Percentiles rank a stretch among this genome's conserved stretches.
Conservation (phyloP, 2,888 invertebrate species). For the Julus scandinavius region DNA sequence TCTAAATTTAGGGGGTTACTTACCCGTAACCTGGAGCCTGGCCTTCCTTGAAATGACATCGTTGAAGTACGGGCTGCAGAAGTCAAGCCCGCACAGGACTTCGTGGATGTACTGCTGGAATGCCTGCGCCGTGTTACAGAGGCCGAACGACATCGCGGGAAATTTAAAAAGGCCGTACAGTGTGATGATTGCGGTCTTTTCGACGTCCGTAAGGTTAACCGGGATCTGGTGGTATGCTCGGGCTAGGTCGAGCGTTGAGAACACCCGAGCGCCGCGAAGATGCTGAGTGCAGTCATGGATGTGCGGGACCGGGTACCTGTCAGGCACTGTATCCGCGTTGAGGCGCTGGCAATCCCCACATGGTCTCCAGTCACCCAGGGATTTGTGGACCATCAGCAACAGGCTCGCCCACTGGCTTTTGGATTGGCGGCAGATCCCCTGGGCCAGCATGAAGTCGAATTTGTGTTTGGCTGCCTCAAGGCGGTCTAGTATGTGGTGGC, state of each 20-base stretch:
- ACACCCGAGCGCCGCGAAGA: neutral
- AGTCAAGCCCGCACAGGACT: neutral
- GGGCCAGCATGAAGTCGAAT: neutral
- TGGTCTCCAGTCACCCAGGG: neutral
- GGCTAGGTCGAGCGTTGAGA: no score
- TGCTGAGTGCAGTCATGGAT: neutral
- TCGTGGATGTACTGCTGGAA: neutral
- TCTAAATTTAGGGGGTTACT: no score
- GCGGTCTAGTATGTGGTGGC: neutral
- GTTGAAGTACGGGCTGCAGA: no score
- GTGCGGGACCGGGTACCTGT: neutral
- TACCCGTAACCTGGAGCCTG: no score
- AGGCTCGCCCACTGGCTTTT: neutral
- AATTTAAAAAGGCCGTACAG: neutral
- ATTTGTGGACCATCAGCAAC: neutral
- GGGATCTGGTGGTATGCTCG: no score
- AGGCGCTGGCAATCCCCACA: slow-evolving; percentile 13
- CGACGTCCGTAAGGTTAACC: neutral
- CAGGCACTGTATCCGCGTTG: neutral
- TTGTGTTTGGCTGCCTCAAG: neutral
- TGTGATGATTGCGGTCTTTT: neutral
- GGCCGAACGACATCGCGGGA: neutral
- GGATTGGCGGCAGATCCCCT: neutral
- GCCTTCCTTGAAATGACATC: neutral
- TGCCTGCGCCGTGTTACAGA: neutral